These are phyloP conservation scores for Cyprinodon brontotheroides DNA, from an alignment of 2,113 vertebrate genomes.

Conservation along the genomic window DNA sequence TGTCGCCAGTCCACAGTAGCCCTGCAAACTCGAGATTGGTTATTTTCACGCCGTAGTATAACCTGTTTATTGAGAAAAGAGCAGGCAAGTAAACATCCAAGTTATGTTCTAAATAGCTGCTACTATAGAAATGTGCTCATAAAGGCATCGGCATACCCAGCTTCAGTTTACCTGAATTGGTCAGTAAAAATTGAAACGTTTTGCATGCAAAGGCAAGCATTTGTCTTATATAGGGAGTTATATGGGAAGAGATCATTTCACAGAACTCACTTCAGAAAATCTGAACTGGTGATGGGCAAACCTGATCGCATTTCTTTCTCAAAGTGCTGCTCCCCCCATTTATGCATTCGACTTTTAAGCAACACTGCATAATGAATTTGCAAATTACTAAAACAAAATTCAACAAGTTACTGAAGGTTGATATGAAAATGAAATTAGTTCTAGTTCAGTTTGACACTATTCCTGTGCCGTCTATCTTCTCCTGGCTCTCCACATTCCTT, in stretches of 20 bases:
- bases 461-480: constrained; percentile 2
- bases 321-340: neutral
- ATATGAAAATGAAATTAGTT: constrained; percentile 9
- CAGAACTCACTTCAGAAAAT: neutral
- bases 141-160: neutral
- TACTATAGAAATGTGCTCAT: neutral
- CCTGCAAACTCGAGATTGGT: too few relatives aligned
- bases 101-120: neutral
- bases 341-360: constrained; percentile 2
- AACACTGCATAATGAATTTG: constrained; percentile 48
- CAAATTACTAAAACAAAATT: constrained; percentile 1
- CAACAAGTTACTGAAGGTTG: neutral
- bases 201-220: neutral
- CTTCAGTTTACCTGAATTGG: neutral
- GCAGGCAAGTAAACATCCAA: too few relatives aligned
- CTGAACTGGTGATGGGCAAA: constrained; percentile 3
- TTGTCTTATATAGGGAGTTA: too few relatives aligned
- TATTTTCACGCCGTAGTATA: too few relatives aligned
- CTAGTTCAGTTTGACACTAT: constrained; percentile 14
- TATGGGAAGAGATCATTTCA: neutral
- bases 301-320: neutral
- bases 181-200: neutral
- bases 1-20: too few relatives aligned
- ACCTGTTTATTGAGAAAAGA: too few relatives aligned
- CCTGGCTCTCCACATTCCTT: constrained; percentile 15